A percentile compares a stretch with the other conserved stretches of the same genome.
Evolutionary conservation across 2,113 vertebrate genomes (phyloP).

Genomic region (Syngnathoides biaculeatus): DNA sequence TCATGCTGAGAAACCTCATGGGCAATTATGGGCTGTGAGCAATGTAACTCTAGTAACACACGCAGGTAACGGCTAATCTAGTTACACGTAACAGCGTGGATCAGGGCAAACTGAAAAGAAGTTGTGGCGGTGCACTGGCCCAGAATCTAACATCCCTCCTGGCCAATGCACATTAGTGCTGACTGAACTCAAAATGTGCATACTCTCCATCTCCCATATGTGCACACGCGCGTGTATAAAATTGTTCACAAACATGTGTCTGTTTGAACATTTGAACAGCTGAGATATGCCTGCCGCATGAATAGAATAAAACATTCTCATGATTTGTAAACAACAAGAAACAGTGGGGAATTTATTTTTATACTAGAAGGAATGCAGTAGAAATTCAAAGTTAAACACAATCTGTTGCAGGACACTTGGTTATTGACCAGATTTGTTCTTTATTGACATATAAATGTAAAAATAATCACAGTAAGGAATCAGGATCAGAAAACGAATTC

Average conservation of each 20-base stretch:
- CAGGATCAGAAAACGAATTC: no score
- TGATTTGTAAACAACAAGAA: neutral
- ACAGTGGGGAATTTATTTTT: neutral
- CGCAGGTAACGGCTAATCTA: slow-evolving; percentile 4
- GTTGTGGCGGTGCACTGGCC: slow-evolving; percentile 44
- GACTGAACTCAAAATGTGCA: slow-evolving; percentile 41
- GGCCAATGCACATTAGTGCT: slow-evolving; percentile 46
- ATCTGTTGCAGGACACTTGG: no score
- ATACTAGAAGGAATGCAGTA: neutral
- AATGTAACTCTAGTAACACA: slow-evolving; percentile 7
- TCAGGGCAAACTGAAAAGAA: slow-evolving; percentile 18
- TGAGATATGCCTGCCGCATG: slow-evolving; percentile 46
- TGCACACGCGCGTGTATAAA: slow-evolving; percentile 28
- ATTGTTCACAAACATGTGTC: slow-evolving; percentile 21
- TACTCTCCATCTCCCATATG: slow-evolving; percentile 43
- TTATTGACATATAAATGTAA: no score
- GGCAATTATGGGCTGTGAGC: neutral
- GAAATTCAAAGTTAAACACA: neutral
- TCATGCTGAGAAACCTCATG: neutral
- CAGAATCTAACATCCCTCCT: slow-evolving; percentile 57
- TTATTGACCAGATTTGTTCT: no score
- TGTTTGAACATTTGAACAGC: slow-evolving; percentile 34
- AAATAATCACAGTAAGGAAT: no score
- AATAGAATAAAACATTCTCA: slow-evolving; percentile 1
- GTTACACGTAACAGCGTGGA: neutral